These are phyloP conservation scores for Girardinus metallicus DNA, from an alignment of 2,797 vertebrate species.

Conservation along the genomic window DNA sequence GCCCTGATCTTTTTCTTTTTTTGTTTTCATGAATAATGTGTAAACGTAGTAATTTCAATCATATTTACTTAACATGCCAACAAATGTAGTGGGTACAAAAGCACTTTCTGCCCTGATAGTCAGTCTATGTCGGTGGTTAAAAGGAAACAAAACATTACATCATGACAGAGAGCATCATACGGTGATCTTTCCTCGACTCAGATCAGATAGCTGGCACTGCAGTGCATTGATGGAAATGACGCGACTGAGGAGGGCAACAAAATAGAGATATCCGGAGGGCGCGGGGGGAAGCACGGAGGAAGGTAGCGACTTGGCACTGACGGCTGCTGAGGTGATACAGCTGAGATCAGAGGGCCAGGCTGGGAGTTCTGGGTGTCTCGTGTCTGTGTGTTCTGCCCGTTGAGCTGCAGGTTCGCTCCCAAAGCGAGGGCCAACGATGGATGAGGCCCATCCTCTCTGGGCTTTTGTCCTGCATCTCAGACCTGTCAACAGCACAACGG, in stretches of 20 bases:
- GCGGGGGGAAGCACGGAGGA: background rate
- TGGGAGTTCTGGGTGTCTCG: slow-evolving; percentile 71
- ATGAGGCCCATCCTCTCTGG: slow-evolving; percentile 70
- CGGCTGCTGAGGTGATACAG: slow-evolving; percentile 68
- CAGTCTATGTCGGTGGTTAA: slow-evolving; percentile 28
- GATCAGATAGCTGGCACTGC: slow-evolving; percentile 69
- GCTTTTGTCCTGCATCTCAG: slow-evolving; percentile 71
- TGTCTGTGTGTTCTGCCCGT: slow-evolving; percentile 70
- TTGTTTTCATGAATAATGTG: background rate
- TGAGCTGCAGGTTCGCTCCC: slow-evolving; percentile 65
- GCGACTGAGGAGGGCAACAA: slow-evolving; percentile 65
- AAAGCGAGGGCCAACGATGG: slow-evolving; percentile 64
- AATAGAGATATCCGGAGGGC: slow-evolving; percentile 69
- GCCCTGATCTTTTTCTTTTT: background rate
- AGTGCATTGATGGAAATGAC: slow-evolving; percentile 56
- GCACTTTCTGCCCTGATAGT: slow-evolving; percentile 43
- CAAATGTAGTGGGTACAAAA: slow-evolving; percentile 19
- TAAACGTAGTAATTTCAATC: background rate
- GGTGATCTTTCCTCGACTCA: slow-evolving; percentile 73
- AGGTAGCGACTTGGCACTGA: slow-evolving; percentile 52
- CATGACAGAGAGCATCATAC: slow-evolving; percentile 63
- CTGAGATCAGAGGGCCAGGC: slow-evolving; percentile 62
- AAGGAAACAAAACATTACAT: slow-evolving; percentile 52
- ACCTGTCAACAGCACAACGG: slow-evolving; percentile 63
- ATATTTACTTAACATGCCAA: background rate